Evolutionary conservation across 35 echinoderm and acorn worm species (phyloP).

Genomic region (Amphiura filiformis): DNA sequence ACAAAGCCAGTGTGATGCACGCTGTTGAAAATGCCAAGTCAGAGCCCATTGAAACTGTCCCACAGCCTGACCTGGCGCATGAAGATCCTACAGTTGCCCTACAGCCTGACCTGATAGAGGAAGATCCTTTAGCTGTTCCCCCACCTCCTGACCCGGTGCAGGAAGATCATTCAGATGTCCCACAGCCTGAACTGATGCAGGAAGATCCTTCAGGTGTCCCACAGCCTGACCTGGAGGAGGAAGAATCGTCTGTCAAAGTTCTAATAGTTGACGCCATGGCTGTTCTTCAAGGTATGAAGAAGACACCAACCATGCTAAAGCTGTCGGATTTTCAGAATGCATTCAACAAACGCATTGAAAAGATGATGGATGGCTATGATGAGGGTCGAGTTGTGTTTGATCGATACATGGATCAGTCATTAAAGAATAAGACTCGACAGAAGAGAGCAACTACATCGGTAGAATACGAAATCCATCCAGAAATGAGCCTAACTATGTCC

Average conservation of each 20-base stretch:
- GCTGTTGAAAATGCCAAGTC: not conserved
- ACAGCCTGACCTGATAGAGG: no score
- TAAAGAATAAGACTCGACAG: slow-evolving; percentile 40
- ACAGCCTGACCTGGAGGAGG: not conserved
- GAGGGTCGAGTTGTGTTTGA: slow-evolving; percentile 7
- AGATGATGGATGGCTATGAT: slow-evolving; percentile 15
- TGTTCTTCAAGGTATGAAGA: not conserved
- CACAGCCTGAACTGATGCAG: no score
- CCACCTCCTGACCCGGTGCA: not conserved
- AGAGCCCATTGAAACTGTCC: not conserved
- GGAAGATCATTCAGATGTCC: not conserved
- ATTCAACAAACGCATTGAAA: not conserved
- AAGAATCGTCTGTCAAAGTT: not conserved
- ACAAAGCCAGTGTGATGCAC: slow-evolving; percentile 11
- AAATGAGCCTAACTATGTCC: not conserved
- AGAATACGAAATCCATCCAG: slow-evolving; percentile 35
- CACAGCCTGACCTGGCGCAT: not conserved
- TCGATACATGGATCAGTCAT: slow-evolving; percentile 34
- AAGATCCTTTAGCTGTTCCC: no score
- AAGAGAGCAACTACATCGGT: slow-evolving; percentile 27
- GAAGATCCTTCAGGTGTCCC: no score
- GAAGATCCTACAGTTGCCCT: not conserved
- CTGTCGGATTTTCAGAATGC: not conserved
- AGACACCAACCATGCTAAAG: not conserved
- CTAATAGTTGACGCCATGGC: not conserved